Evolutionary conservation across 1,140 invertebrate species (phyloP).

Genomic region (Drosophila littoralis): DNA sequence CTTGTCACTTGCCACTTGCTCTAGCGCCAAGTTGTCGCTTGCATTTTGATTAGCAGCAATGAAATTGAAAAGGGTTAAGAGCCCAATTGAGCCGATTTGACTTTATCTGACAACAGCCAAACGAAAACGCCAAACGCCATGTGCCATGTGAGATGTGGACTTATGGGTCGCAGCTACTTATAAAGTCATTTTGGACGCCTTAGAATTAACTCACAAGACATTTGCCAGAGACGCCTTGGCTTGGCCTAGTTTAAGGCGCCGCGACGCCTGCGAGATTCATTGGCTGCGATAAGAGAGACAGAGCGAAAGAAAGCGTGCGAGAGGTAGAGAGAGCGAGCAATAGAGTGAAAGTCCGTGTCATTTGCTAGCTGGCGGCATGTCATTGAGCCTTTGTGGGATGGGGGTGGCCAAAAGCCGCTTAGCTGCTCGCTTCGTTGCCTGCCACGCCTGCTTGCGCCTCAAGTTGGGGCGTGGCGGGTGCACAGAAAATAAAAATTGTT

Average conservation of each 20-base stretch:
- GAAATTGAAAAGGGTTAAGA: conserved; percentile 47
- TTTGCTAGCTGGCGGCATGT: conserved; percentile 8
- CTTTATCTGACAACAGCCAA: conserved; percentile 27
- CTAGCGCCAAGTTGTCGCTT: conserved; percentile 61
- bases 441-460: conserved; percentile 55
- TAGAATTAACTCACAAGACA: conserved; percentile 57
- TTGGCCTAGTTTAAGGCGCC: conserved; percentile 58
- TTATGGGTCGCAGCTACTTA: conserved; percentile 73
- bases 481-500: conserved; percentile 42
- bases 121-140: conserved; percentile 14
- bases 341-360: conserved; percentile 20
- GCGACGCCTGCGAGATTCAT: conserved; percentile 65
- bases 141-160: conserved; percentile 17
- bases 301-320: background rate
- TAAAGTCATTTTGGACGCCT: conserved; percentile 66
- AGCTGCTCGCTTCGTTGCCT: conserved; percentile 63
- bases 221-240: conserved; percentile 2
- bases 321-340: conserved; percentile 17
- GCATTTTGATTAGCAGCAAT: conserved; percentile 68
- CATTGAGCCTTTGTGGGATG: background rate
- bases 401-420: conserved; percentile 59
- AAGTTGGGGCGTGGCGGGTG: conserved; percentile 8
- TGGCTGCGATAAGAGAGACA: conserved; percentile 54
- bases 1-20: conserved; percentile 57
- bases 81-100: conserved; percentile 29